Evolutionary conservation across 2,888 invertebrate species (phyloP), one percentile per base, ranked within the genome.

Genomic region (Polia nebulosa): DNA sequence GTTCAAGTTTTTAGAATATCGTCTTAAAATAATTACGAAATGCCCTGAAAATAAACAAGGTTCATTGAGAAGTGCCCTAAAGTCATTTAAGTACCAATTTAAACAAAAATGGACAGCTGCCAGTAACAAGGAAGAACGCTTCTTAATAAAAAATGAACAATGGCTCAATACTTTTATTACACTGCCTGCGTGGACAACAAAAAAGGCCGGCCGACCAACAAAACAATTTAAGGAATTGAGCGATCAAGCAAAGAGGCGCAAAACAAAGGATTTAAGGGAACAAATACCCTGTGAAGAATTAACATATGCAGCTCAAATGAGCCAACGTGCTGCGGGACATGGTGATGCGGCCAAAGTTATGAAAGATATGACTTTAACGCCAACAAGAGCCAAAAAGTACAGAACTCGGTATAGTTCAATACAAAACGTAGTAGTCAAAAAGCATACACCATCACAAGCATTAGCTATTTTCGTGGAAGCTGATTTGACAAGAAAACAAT

Each of bases 31-130:
- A 36, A 36, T 15, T 4, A 36, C 3, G n/a, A 32, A 62, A 62
- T 62, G 55, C 53, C 53, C 53, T 61, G 22, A 61, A 32, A 61
- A 39, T 39, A 36, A 51, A 44, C 53, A 45, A 34, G n/a, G 63
- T 27, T 27, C 27, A 4, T 13, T 45, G 17, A 34, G 63, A 32
- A 8, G 2, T 44, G 53, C 55, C 11, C 20, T 44, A 62, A 44
- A 62, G 34, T 11, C 29, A 2, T 44, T 55, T 36, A 60, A 49
- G 22, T 53, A 8, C 2, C 62, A 45, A 4, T 62, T 41, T 34
- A 56, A 68, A 62, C 47, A 64, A 56, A 56, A 68, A 68, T 68
- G 63, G 68, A 17, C 49, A 39, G 36, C 63, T 4, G 27, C 39
- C 13, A 49, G 41, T 51, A 47, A 68, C 7, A 68, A 32, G n/a